Percentiles rank a stretch among this genome's conserved stretches.
Conservation (phyloP, 2,888 invertebrate species). For the Frankliniella fusca region DNA sequence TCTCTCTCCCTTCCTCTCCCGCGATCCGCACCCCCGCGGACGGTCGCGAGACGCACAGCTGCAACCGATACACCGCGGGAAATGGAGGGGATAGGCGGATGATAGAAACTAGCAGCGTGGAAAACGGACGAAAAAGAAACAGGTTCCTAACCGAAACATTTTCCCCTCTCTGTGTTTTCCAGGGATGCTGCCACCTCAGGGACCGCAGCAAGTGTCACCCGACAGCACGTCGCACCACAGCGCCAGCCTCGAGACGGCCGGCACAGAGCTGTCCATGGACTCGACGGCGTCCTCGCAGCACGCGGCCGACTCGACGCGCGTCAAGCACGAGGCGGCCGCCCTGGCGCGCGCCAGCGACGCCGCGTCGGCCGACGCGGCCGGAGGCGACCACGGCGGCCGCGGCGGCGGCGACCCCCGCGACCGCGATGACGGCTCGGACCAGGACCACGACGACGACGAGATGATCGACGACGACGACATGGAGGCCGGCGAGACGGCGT, state of each 20-base stretch:
- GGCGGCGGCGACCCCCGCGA: slow-evolving; percentile 47
- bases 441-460: slow-evolving; percentile 50
- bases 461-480: slow-evolving; percentile 60
- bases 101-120: no score
- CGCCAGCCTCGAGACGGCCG: slow-evolving; percentile 37
- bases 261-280: slow-evolving; percentile 13
- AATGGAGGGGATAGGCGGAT: no score
- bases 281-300: slow-evolving; percentile 17
- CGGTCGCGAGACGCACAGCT: background rate
- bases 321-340: slow-evolving; percentile 32
- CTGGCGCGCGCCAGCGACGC: slow-evolving; percentile 34
- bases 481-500: slow-evolving; percentile 50
- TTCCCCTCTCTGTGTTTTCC: slow-evolving; percentile 28
- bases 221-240: slow-evolving; percentile 73
- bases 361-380: slow-evolving; percentile 45
- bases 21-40: background rate
- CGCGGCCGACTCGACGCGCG: slow-evolving; percentile 7
- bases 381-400: slow-evolving; percentile 47
- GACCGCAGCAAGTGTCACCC: slow-evolving; percentile 69
- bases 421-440: slow-evolving; percentile 43
- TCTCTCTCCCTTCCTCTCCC: background rate
- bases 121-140: no score
- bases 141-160: background rate
- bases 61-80: no score
- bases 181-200: slow-evolving; percentile 32